Base-by-base conservation (phyloP, 2,797 vertebrate species). In the Danio aesculapii region DNA sequence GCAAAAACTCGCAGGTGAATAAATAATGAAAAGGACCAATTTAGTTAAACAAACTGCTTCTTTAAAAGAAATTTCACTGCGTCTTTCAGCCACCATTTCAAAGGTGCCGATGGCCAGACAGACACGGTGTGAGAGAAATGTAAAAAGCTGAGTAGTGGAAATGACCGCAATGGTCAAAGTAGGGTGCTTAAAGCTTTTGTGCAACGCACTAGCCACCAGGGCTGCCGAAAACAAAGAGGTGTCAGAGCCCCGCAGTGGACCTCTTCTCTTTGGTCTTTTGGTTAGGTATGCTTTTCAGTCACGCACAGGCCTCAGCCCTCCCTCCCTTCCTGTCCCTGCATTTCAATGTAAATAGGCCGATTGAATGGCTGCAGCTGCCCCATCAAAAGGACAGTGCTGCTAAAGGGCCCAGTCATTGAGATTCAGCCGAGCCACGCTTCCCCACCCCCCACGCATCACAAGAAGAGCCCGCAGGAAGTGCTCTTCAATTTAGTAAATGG, bases 291-390 rank as follows among this genome's bases (percentile, higher is more conserved):
- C 91, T 90, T 92, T 92, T 92, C 86, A 88, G 84, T 83, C 84
- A 78, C 62, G 62, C 82, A 82, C 70, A 76, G 81, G 68, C 83
- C 58, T 71, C 21, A 14, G 88, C 90, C 91, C 86, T 89, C 88
- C 91, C 93, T n/a, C 93, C 91, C 87, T 93, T 94, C 93, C 94
- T 94, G 94, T 92, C 91, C 90, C 91, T 89, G 91, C 92, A 94
- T 95, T 95, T 95, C 93, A 94, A 95, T 95, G 93, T 92, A 95
- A 95, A 95, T 92, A 90, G 90, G 11, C 66, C 82, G 88, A 91
- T 73, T 95, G 93, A 95, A 95, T 93, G 92, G 93, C 92, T 93
- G 93, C 94, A 95, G 94, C 94, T 95, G 94, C 93, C 92, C 92
- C 91, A 93, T 95, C 93, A 95, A 95, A 95, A 95, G 94, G 90